phyloP scores from a whole-genome alignment of 2,888 invertebrate species.

The Lycaena phlaeas region DNA sequence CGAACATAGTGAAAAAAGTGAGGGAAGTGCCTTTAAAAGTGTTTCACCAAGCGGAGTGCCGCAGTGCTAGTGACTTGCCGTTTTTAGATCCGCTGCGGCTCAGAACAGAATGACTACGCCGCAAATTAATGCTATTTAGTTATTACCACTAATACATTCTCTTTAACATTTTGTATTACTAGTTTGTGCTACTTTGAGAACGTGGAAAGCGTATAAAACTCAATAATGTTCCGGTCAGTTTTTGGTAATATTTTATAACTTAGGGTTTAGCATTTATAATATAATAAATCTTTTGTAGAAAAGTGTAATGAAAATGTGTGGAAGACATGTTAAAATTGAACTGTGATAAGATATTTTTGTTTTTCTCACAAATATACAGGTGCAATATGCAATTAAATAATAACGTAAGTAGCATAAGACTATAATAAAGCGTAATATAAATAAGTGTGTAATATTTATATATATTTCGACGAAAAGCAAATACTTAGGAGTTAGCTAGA shows the following conservation, averaged over 20 bases:
- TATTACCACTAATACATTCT: slow-evolving; percentile 36
- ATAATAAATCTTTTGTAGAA: no score
- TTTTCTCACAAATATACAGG: neutral
- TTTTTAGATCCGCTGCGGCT: slow-evolving; percentile 48
- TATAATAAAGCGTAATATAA: no score
- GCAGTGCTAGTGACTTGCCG: slow-evolving; percentile 41
- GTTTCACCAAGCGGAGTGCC: slow-evolving; percentile 52
- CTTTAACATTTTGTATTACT: neutral
- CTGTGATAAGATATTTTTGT: slow-evolving; percentile 3
- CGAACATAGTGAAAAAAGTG: slow-evolving; percentile 30
- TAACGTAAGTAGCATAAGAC: no score
- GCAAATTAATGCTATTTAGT: slow-evolving; percentile 42
- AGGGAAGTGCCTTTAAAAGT: slow-evolving; percentile 57
- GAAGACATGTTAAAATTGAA: neutral
- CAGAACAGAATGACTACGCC: slow-evolving; percentile 57
- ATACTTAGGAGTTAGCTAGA: no score
- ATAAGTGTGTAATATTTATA: neutral
- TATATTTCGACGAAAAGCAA: no score
- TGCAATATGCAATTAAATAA: no score
- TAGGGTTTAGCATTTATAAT: no score
- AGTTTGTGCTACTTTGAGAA: no score
- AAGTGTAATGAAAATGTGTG: no score
- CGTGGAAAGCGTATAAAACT: no score
- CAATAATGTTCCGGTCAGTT: no score
- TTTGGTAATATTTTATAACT: no score